Evolutionary conservation across 2,113 vertebrate genomes (phyloP), one percentile per base, ranked within the genome.

Genomic region (Etheostoma spectabile): DNA sequence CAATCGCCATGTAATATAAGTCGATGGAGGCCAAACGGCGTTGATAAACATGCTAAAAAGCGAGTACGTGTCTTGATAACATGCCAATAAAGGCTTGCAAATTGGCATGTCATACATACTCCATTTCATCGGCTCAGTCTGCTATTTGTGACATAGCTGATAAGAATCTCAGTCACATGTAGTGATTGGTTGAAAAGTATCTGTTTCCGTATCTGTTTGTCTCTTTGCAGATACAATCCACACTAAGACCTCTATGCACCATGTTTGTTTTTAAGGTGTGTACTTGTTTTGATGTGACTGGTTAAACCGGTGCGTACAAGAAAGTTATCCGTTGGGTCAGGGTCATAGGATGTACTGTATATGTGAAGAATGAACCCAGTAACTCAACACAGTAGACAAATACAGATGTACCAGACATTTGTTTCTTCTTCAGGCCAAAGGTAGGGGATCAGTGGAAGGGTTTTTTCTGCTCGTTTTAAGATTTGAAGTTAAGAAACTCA

Each of bases 121-220:
- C n/a, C n/a, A n/a, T n/a, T n/a, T 30, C 27, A 30, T 30, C 27
- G 27, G 27, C 2, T 30, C 27, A 30, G 27, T 30, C 27, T 30
- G 27, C 27, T 72, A 48, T 24, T 15, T 53, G 35, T 49, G 49
- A 72, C 21, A 35, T 8, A 55, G 21, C 53, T 27, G 76, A 82
- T 61, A 13, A 64, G 18, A 8, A 53, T 84, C 72, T 68, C 33
- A 6, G 33, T 80, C 78, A 66, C 35, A 67, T n/a, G n/a, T n/a
- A n/a, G n/a, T n/a, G n/a, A n/a, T n/a, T n/a, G n/a, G n/a, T n/a
- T n/a, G n/a, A n/a, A n/a, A n/a, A n/a, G n/a, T n/a, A n/a, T n/a
- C n/a, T 70, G 70, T n/a, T 69, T 3, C 0, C 6, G 10, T 33
- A 42, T 74, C 69, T 45, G 27, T 64, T 51, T 55, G 21, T 77